Conservation (phyloP, 2,888 invertebrate genomes). For the Ptychoptera contaminata region DNA sequence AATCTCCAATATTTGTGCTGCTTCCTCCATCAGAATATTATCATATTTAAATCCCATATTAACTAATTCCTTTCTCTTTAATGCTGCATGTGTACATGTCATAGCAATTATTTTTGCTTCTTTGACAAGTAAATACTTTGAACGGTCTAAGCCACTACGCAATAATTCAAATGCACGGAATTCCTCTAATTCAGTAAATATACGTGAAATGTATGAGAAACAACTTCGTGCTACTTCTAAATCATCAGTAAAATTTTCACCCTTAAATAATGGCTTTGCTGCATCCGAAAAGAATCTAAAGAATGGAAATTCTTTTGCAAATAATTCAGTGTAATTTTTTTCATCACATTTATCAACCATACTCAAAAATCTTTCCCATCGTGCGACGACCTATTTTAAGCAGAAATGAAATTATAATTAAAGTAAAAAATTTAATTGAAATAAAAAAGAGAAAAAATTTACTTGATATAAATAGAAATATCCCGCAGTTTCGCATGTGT, state of each 20-base stretch:
- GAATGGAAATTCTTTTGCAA: slow-evolving; percentile 83
- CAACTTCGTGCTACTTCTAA: slow-evolving; percentile 83
- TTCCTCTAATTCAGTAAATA: slow-evolving; percentile 94
- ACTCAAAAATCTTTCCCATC: slow-evolving; percentile 78
- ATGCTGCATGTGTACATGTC: slow-evolving; percentile 99
- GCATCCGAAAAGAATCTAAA: slow-evolving; percentile 84
- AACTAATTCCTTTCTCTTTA: slow-evolving; percentile 90
- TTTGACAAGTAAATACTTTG: slow-evolving; percentile 90
- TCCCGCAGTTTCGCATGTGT: slow-evolving; percentile 97
- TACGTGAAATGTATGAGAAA: slow-evolving; percentile 84
- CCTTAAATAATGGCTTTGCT: slow-evolving; percentile 82
- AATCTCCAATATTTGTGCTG: slow-evolving; percentile 97
- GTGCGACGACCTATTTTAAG: slow-evolving; percentile 43
- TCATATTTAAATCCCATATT: slow-evolving; percentile 94
- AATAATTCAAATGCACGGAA: slow-evolving; percentile 95
- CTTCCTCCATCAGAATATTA: slow-evolving; percentile 98
- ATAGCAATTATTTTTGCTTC: slow-evolving; percentile 99
- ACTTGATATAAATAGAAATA: slow-evolving; percentile 92
- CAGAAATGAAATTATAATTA: background rate
- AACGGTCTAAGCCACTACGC: slow-evolving; percentile 86
- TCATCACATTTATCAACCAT: slow-evolving; percentile 13
- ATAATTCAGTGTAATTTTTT: slow-evolving; percentile 30
- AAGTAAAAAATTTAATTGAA: background rate
- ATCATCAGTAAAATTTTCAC: slow-evolving; percentile 60
- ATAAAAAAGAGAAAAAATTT: background rate